Conservation (phyloP, 2,113 vertebrate species). For the Pluvianellus socialis region DNA sequence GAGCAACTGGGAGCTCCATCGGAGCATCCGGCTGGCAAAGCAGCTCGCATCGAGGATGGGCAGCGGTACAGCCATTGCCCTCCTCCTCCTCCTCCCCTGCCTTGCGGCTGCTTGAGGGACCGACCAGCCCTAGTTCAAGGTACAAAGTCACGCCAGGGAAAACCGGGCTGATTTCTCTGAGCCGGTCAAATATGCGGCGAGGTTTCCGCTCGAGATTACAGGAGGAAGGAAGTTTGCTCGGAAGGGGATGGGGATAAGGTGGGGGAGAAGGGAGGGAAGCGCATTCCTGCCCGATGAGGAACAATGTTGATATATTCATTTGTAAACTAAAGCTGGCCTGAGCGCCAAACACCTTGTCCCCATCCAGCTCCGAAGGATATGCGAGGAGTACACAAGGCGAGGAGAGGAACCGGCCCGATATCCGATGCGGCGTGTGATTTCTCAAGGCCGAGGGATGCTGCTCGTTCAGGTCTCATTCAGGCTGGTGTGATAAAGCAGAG, state of each 20-base stretch:
- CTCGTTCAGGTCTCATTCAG: neutral
- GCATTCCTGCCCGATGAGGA: constrained; percentile 69
- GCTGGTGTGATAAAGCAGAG: neutral
- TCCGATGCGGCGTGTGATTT: neutral
- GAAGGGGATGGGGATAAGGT: constrained; percentile 73
- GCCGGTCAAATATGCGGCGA: neutral
- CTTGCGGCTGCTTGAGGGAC: neutral
- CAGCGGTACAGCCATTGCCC: neutral
- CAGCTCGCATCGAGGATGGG: accelerated
- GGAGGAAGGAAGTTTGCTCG: constrained; percentile 67
- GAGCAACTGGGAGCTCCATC: neutral
- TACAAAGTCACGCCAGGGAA: constrained; percentile 33
- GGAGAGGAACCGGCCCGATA: neutral
- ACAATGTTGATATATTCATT: constrained; percentile 55
- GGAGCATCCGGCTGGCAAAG: neutral
- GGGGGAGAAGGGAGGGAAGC: constrained; percentile 60
- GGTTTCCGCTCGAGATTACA: constrained; percentile 67
- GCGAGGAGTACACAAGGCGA: neutral
- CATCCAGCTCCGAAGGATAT: neutral
- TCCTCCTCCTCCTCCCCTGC: neutral
- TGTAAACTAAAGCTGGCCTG: constrained; percentile 53
- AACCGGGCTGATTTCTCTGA: neutral
- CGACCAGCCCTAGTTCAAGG: neutral
- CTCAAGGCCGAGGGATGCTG: neutral
- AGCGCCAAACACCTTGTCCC: constrained; percentile 50